A percentile compares a stretch with the other conserved stretches of the same genome.
Evolutionary conservation across 2,888 invertebrate species (phyloP).

Genomic region (Timandra comae): DNA sequence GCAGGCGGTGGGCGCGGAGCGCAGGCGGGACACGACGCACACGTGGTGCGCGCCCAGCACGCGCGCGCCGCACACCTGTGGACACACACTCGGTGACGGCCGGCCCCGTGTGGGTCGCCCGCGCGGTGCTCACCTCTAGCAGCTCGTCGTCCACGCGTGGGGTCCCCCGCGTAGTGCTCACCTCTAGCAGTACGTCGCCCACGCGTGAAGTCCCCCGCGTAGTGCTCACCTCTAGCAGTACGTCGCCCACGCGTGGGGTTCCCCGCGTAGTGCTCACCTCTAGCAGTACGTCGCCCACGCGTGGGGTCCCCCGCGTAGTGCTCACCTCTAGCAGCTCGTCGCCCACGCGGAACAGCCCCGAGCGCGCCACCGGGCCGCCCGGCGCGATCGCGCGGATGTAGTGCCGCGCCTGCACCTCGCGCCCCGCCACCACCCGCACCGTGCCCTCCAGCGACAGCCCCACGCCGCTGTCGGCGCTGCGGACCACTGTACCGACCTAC

Average conservation of each 20-base stretch:
- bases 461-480: constrained; percentile 88
- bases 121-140: constrained; percentile 76
- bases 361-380: constrained; percentile 90
- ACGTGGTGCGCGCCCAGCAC: constrained; percentile 92
- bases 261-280: too few species aligned
- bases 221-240: constrained; percentile 83
- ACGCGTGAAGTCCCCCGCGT: too few species aligned
- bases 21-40: constrained; percentile 90
- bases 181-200: too few species aligned
- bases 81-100: background rate
- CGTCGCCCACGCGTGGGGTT: constrained; percentile 88
- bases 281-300: too few species aligned
- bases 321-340: constrained; percentile 89
- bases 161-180: too few species aligned
- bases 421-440: constrained; percentile 90
- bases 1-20: constrained; percentile 88
- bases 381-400: constrained; percentile 93
- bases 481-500: constrained; percentile 89
- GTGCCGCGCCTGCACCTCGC: constrained; percentile 92
- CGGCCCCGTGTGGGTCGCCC: too few species aligned
- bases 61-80: constrained; percentile 90
- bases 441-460: constrained; percentile 96
- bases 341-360: constrained; percentile 85
- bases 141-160: constrained; percentile 92
- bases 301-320: background rate